These are phyloP conservation scores for Chaetophractus vellerosus DNA, from an alignment of 2,797 vertebrate genomes.

Conservation along the genomic window DNA sequence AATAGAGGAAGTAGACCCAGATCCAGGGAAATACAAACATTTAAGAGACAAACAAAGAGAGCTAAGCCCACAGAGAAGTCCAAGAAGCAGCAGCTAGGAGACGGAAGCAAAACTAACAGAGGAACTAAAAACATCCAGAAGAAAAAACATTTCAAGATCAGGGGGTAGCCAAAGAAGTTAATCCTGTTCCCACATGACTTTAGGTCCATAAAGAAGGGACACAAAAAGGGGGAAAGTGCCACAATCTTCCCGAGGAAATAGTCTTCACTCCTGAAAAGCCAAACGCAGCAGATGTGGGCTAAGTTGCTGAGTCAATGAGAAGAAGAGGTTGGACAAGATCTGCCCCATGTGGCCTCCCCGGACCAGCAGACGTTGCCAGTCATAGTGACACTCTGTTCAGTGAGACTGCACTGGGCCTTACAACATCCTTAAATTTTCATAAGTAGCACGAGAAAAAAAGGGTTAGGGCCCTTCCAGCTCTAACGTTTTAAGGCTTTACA, in stretches of 20 bases:
- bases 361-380: background rate
- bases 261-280: background rate
- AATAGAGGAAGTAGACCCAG: background rate
- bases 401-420: background rate
- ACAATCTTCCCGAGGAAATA: background rate
- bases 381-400: background rate
- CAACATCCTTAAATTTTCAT: background rate
- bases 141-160: background rate
- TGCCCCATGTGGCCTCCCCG: background rate
- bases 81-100: background rate
- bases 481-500: background rate
- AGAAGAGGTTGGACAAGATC: background rate
- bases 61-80: background rate
- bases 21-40: background rate
- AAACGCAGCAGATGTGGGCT: background rate
- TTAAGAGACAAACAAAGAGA: background rate
- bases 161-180: background rate
- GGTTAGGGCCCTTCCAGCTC: background rate
- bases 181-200: background rate
- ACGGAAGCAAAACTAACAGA: background rate
- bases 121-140: background rate
- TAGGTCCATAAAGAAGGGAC: background rate
- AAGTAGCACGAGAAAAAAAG: background rate
- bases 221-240: background rate
- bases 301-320: background rate